Conservation (phyloP, 2,113 vertebrate genomes). For the Cyphomyrus plagiostoma region DNA sequence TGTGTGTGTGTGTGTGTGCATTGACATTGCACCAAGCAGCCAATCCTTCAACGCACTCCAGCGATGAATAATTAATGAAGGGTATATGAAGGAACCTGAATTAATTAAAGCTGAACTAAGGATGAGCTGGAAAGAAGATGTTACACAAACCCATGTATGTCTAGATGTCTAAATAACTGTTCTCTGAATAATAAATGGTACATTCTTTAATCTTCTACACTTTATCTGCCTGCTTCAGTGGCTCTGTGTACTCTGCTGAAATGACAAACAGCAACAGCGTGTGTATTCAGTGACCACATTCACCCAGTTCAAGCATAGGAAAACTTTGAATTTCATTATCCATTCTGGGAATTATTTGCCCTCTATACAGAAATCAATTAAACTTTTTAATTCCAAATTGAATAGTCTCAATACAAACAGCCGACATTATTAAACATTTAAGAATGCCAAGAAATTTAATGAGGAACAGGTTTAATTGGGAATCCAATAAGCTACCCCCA, state of each 20-base stretch:
- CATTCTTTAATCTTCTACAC: neutral
- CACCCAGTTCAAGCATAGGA: neutral
- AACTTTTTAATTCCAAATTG: neutral
- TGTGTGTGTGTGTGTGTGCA: neutral
- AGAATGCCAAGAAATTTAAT: neutral
- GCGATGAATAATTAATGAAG: neutral
- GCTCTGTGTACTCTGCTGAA: neutral
- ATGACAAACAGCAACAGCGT: neutral
- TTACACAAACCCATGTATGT: neutral
- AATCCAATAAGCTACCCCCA: neutral
- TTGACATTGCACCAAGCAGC: constrained; percentile 1
- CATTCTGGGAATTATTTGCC: neutral
- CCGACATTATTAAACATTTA: neutral
- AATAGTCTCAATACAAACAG: neutral
- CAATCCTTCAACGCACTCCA: neutral
- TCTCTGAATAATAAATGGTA: neutral
- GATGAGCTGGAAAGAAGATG: neutral
- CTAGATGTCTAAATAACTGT: neutral
- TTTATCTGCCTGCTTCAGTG: neutral
- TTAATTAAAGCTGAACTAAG: neutral
- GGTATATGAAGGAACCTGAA: neutral
- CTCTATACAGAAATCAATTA: neutral
- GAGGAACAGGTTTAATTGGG: neutral
- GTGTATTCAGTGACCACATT: neutral
- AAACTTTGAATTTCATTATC: neutral